Evolutionary conservation across 2,888 invertebrate species (phyloP).

Genomic region (Geophilus truncorum): DNA sequence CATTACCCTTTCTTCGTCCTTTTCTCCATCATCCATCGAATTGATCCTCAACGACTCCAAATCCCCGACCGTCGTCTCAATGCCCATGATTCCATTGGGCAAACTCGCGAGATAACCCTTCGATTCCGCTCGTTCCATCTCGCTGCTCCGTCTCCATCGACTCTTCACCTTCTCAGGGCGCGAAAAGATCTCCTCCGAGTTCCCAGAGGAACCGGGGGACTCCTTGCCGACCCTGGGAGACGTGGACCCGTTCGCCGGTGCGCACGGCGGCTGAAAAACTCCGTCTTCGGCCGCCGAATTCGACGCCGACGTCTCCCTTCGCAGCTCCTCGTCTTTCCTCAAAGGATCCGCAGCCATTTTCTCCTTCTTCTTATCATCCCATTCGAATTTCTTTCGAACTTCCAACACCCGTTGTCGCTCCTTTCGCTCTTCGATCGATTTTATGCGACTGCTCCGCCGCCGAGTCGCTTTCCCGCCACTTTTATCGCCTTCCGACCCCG

Average conservation of each 20-base stretch:
- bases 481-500: neutral
- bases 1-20: neutral
- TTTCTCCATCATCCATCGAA: neutral
- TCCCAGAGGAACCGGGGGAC: neutral
- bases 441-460: slow-evolving; percentile 39
- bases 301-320: neutral
- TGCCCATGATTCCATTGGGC: neutral
- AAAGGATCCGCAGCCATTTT: slow-evolving; percentile 25
- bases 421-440: slow-evolving; percentile 38
- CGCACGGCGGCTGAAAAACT: neutral
- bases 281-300: neutral
- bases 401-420: slow-evolving; percentile 37
- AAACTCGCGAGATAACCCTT: neutral
- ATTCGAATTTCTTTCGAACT: neutral
- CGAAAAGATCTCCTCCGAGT: slow-evolving; percentile 36
- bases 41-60: neutral
- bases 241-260: neutral
- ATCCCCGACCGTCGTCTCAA: neutral
- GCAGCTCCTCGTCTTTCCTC: slow-evolving; percentile 5
- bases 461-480: neutral
- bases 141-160: slow-evolving; percentile 69
- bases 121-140: slow-evolving; percentile 55
- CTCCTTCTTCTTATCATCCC: neutral
- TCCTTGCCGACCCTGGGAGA: neutral
- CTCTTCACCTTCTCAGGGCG: slow-evolving; percentile 76